phyloP scores from a whole-genome alignment of 2,888 invertebrate genomes.

The Xylophagus ater region DNA sequence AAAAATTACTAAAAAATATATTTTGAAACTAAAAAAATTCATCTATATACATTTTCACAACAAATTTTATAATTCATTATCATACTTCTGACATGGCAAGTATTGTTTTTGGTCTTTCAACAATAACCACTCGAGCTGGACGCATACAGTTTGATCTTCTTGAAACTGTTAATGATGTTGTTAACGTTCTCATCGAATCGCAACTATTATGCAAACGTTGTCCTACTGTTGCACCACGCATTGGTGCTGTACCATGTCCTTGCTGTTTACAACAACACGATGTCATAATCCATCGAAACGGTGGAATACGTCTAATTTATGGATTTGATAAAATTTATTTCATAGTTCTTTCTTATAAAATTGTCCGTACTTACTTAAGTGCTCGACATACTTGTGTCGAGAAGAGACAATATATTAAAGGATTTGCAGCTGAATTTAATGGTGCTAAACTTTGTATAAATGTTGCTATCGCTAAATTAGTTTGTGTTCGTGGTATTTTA shows the following conservation, averaged over 20 bases:
- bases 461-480: conserved; percentile 72
- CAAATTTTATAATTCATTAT: conserved; percentile 28
- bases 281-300: conserved; percentile 51
- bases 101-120: conserved; percentile 31
- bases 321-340: no score
- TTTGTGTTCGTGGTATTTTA: conserved; percentile 65
- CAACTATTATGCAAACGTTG: conserved; percentile 37
- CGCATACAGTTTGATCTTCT: conserved; percentile 32
- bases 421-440: conserved; percentile 88
- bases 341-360: no score
- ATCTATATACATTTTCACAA: no score
- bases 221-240: conserved; percentile 34
- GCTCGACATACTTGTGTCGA: conserved; percentile 79
- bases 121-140: conserved; percentile 31
- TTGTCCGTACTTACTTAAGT: conserved; percentile 55
- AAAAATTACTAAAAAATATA: no score
- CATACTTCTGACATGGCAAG: conserved; percentile 38
- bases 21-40: no score
- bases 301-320: conserved; percentile 46
- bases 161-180: conserved; percentile 37
- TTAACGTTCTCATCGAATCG: conserved; percentile 38
- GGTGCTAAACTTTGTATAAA: conserved; percentile 87
- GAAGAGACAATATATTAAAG: conserved; percentile 87
- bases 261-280: conserved; percentile 42
- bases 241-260: conserved; percentile 28